phyloP scores from a whole-genome alignment of 2,888 invertebrate species.

The Zaprionus lineosus region DNA sequence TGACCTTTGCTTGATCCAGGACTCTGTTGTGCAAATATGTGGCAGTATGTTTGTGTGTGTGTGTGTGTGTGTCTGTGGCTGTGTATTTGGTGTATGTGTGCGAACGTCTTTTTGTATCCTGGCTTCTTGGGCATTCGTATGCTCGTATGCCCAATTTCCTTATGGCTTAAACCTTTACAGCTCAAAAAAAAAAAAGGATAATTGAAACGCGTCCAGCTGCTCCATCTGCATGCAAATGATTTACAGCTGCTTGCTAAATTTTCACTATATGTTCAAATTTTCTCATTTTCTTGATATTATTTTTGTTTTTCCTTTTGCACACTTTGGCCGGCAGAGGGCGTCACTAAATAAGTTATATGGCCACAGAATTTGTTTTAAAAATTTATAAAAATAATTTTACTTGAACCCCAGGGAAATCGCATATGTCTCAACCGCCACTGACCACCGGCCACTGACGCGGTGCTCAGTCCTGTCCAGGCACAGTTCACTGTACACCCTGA shows the following conservation, averaged over 20 bases:
- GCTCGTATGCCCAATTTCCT: constrained; percentile 51
- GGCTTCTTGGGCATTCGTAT: constrained; percentile 44
- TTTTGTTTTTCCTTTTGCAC: neutral
- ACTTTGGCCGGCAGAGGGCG: constrained; percentile 1
- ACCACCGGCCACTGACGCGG: constrained; percentile 13
- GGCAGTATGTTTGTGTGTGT: constrained; percentile 30
- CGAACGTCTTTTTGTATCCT: constrained; percentile 3
- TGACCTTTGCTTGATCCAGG: constrained; percentile 55
- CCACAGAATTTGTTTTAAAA: constrained; percentile 60
- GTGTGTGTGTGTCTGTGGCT: constrained; percentile 27
- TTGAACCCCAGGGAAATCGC: constrained; percentile 42
- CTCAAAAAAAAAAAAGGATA: constrained; percentile 57
- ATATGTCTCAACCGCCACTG: constrained; percentile 39
- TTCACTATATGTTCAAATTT: neutral
- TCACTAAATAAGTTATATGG: constrained; percentile 48
- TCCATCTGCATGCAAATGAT: constrained; percentile 62
- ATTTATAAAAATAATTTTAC: constrained; percentile 57
- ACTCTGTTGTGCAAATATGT: constrained; percentile 53
- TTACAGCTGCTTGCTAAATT: constrained; percentile 53
- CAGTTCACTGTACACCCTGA: constrained; percentile 20
- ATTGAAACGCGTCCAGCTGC: constrained; percentile 64
- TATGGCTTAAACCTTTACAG: constrained; percentile 57
- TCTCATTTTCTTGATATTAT: neutral
- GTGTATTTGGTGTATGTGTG: constrained; percentile 7
- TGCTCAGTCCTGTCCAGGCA: constrained; percentile 6